Conservation (phyloP, 2,797 vertebrate genomes). For the Tinamus major region DNA sequence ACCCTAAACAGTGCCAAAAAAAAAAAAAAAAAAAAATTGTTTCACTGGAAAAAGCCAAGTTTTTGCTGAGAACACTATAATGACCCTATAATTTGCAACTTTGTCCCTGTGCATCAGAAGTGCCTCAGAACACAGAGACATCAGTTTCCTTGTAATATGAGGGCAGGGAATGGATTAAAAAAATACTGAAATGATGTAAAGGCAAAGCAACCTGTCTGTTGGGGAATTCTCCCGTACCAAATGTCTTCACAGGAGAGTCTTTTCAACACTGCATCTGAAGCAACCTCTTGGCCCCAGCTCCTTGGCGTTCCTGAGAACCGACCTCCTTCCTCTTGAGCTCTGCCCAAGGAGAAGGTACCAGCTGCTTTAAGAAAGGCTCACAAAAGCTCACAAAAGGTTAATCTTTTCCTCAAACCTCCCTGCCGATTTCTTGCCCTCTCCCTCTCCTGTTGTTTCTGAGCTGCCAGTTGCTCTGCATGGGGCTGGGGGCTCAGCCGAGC, state of each 20-base stretch:
- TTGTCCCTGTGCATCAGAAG: neutral
- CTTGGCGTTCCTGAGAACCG: neutral
- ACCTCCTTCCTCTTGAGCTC: neutral
- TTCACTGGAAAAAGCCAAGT: neutral
- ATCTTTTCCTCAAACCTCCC: neutral
- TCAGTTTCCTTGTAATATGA: neutral
- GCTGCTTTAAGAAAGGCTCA: neutral
- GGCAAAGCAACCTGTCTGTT: neutral
- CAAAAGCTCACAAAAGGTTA: neutral
- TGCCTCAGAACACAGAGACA: neutral
- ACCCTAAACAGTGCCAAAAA: neutral
- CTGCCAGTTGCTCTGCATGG: neutral
- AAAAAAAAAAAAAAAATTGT: fast-evolving
- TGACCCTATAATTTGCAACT: neutral
- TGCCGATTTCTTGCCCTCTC: neutral
- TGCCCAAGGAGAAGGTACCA: neutral
- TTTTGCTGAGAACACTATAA: neutral
- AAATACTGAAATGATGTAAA: neutral
- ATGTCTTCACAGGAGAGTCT: neutral
- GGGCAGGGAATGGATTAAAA: neutral
- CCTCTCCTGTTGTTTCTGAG: neutral
- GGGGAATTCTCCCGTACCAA: neutral
- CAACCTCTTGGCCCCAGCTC: neutral
- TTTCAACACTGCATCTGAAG: neutral
- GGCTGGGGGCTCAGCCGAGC: neutral